These are phyloP conservation scores for Dendrolimus pini DNA, from an alignment of 2,888 invertebrate genomes.

Conservation along the genomic window DNA sequence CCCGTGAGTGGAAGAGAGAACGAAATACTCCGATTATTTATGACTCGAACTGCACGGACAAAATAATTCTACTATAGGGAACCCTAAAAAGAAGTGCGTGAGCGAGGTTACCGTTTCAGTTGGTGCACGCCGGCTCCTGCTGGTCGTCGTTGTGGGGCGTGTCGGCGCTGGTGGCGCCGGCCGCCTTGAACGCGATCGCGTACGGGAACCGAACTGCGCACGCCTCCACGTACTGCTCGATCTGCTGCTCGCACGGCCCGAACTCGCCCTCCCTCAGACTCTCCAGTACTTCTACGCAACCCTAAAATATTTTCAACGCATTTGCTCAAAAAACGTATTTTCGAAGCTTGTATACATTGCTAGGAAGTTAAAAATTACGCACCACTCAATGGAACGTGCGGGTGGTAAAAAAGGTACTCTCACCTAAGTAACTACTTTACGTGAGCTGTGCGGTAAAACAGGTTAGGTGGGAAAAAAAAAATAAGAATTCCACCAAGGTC, in stretches of 20 bases:
- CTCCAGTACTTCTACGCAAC: slow-evolving; percentile 87
- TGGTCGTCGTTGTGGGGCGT: slow-evolving; percentile 13
- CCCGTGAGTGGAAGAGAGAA: too few relatives aligned
- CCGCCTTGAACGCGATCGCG: slow-evolving; percentile 83
- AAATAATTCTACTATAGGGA: too few relatives aligned
- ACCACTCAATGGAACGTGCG: too few relatives aligned
- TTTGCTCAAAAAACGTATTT: not conserved
- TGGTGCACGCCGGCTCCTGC: slow-evolving; percentile 38
- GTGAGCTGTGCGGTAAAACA: too few relatives aligned
- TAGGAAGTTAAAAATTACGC: too few relatives aligned
- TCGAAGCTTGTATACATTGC: too few relatives aligned
- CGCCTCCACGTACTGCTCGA: slow-evolving; percentile 81
- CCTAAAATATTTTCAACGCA: slow-evolving; percentile 64
- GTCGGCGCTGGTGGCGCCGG: slow-evolving; percentile 30
- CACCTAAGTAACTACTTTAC: too few relatives aligned
- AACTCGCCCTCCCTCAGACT: slow-evolving; percentile 88
- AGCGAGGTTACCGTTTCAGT: slow-evolving; percentile 23
- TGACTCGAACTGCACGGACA: too few relatives aligned
- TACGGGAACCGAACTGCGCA: slow-evolving; percentile 87
- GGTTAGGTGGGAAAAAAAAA: too few relatives aligned
- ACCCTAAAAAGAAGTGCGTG: not conserved
- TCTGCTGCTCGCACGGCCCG: slow-evolving; percentile 82
- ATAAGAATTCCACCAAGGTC: too few relatives aligned
- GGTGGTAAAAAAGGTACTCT: too few relatives aligned
- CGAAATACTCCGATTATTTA: too few relatives aligned